A percentile compares a stretch with the other conserved stretches of the same genome.
These are phyloP conservation scores for Neoniphon sammara DNA, from an alignment of 2,797 vertebrate species.

Conservation along the genomic window DNA sequence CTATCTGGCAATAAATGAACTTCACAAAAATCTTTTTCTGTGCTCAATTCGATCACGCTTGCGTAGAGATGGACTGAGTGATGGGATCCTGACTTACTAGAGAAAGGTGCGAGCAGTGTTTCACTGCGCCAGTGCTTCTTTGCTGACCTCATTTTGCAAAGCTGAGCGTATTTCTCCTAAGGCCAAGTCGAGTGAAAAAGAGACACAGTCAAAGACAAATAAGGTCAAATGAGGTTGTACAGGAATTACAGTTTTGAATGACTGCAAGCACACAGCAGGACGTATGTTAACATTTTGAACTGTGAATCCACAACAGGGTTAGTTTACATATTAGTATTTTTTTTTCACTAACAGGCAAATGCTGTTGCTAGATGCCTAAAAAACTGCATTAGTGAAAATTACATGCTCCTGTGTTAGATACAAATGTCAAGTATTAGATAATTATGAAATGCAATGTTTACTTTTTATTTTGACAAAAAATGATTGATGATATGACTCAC, in stretches of 20 bases:
- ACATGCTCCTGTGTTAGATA: not conserved
- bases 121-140: constrained; percentile 68
- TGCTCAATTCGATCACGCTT: constrained; percentile 21
- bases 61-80: constrained; percentile 39
- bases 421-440: not conserved
- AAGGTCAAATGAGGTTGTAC: constrained; percentile 39
- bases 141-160: constrained; percentile 79
- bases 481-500: constrained; percentile 2
- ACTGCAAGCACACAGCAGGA: constrained; percentile 1
- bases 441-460: not conserved
- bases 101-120: constrained; percentile 58
- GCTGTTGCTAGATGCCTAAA: not conserved
- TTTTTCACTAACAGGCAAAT: constrained; percentile 5
- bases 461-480: constrained; percentile 2
- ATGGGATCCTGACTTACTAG: constrained; percentile 46
- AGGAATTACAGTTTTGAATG: constrained; percentile 1
- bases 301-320: not conserved
- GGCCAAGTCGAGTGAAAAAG: constrained; percentile 66
- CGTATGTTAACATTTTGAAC: not conserved
- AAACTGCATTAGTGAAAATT: not conserved
- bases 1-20: constrained; percentile 40
- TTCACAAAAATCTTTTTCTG: constrained; percentile 23
- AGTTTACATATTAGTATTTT: not conserved
- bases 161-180: constrained; percentile 72
- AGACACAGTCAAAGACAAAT: constrained; percentile 38